These are phyloP conservation scores for Nyleta sp. DNA, from an alignment of 2,888 invertebrate species.

Conservation along the genomic window DNA sequence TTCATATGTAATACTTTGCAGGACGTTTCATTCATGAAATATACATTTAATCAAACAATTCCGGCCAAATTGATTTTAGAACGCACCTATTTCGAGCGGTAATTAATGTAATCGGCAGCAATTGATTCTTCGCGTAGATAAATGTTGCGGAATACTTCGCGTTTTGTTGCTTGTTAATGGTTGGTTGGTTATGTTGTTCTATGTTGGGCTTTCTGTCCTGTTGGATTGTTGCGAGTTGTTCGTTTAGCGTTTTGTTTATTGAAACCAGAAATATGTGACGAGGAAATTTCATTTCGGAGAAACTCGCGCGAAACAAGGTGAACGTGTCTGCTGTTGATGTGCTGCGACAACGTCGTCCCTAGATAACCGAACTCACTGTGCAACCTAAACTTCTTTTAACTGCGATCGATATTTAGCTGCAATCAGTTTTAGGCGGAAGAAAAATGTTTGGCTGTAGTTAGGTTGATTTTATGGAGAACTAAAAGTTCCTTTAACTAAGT, in stretches of 20 bases:
- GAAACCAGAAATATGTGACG: constrained; percentile 4
- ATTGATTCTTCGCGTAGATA: constrained; percentile 9
- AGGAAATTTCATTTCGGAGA: background rate
- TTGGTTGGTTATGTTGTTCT: background rate
- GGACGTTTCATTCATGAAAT: constrained; percentile 26
- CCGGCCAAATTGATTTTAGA: constrained; percentile 13
- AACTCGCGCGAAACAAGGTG: constrained; percentile 18
- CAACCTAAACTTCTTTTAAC: constrained; percentile 18
- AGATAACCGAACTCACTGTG: constrained; percentile 13
- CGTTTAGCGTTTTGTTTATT: constrained; percentile 7
- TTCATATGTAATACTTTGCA: constrained; percentile 39
- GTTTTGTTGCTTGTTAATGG: background rate
- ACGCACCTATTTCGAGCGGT: background rate
- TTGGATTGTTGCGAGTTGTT: background rate
- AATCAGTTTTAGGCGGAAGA: too few species aligned
- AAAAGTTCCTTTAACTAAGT: too few species aligned
- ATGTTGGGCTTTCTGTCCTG: background rate
- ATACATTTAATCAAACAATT: constrained; percentile 44
- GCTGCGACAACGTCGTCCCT: constrained; percentile 21
- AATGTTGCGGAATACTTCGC: background rate
- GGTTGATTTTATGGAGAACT: too few species aligned
- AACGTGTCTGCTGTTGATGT: constrained; percentile 21
- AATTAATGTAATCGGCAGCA: constrained; percentile 10
- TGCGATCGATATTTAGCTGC: too few species aligned
- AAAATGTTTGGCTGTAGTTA: too few species aligned